Conservation (phyloP, 2,888 invertebrate genomes). For the Tipula unca region DNA sequence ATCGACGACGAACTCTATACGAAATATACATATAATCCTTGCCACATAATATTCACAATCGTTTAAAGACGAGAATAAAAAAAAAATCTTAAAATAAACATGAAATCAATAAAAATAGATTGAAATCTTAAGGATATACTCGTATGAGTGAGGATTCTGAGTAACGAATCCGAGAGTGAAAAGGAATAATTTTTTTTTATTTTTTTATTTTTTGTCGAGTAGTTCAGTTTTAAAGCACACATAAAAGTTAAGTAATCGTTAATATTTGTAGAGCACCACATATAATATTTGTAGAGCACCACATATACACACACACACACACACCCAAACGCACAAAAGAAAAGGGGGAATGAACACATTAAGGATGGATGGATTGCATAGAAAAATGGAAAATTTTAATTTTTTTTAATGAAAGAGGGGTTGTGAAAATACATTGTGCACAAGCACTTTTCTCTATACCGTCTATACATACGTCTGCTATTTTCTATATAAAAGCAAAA, state of each 20-base stretch:
- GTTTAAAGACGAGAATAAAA: not conserved
- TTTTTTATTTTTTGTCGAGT: not conserved
- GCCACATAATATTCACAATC: not conserved
- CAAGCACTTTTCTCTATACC: not conserved
- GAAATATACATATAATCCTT: not conserved
- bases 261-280: not conserved
- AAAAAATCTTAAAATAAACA: constrained; percentile 14
- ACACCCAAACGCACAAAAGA: not conserved
- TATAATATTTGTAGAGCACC: not conserved
- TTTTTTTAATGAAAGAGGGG: not conserved
- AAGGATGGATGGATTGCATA: not conserved
- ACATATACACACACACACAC: too few relatives aligned
- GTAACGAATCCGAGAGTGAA: not conserved
- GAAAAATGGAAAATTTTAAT: constrained; percentile 2
- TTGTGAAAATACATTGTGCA: not conserved
- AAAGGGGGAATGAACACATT: not conserved
- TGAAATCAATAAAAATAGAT: not conserved
- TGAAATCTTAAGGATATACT: not conserved
- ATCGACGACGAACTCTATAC: not conserved
- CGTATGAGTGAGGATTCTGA: not conserved
- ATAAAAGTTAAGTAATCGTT: constrained; percentile 14
- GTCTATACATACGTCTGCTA: not conserved
- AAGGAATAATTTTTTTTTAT: not conserved
- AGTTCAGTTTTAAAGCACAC: not conserved
- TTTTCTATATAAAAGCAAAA: too few relatives aligned